These are phyloP conservation scores for Timema podura DNA, from an alignment of 2,888 invertebrate species.

Conservation along the genomic window DNA sequence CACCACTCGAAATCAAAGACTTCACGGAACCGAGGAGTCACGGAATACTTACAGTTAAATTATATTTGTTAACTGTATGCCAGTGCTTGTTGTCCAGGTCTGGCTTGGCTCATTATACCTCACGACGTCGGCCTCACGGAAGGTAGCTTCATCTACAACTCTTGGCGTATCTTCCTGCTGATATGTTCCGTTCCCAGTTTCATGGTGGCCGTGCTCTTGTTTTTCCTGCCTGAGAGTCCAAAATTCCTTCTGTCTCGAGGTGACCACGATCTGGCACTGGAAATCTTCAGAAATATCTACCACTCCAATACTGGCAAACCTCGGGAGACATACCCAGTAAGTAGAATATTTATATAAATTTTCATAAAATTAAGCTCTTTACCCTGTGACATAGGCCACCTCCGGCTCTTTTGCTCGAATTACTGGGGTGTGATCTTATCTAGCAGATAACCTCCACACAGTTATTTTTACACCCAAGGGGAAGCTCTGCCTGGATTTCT, in stretches of 20 bases:
- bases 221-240: constrained; percentile 85
- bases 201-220: constrained; percentile 75
- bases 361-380: neutral
- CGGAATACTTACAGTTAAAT: neutral
- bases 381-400: neutral
- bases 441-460: no score
- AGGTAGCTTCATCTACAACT: constrained; percentile 73
- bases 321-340: constrained; percentile 71
- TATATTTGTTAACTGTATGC: no score
- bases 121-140: constrained; percentile 62
- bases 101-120: constrained; percentile 56
- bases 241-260: constrained; percentile 81
- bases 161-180: constrained; percentile 87
- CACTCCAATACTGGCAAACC: constrained; percentile 74
- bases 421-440: no score
- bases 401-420: no score
- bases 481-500: no score
- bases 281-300: constrained; percentile 77
- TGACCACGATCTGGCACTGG: constrained; percentile 72
- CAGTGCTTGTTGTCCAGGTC: constrained; percentile 43
- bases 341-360: constrained; percentile 37
- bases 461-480: no score
- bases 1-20: neutral
- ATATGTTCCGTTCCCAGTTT: constrained; percentile 87
- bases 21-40: neutral